Evolutionary conservation across 2,797 vertebrate genomes (phyloP), one percentile per base, ranked within the genome.

Genomic region (Mus minutoides): DNA sequence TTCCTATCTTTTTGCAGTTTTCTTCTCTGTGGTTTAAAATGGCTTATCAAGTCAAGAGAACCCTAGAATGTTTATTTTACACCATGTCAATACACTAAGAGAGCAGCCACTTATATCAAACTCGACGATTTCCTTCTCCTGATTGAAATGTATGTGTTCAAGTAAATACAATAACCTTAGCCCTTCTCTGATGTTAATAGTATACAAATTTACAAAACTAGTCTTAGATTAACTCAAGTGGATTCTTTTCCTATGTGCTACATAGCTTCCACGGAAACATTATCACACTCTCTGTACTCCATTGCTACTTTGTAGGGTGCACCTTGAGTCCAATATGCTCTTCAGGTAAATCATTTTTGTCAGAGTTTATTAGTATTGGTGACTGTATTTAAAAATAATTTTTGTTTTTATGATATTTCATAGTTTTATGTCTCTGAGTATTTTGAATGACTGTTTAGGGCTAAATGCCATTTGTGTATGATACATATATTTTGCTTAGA

Each of bases 121-220:
- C 16, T 19, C 43, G 80, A 62, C 46, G 2, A 75, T 87, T 92
- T 88, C 71, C 19, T 73, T 67, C 90, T 88, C 3, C 3, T 19
- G 40, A 9, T 29, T 95, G 77, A 96, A 87, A 31, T n/a, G 84
- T 26, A 52, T 52, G 17, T 19, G 58, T 84, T 9, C 12, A 46
- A 80, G 73, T 46, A 94, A 87, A 88, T 69, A 21, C 92, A 69
- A n/a, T 82, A 67, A 79, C 69, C 14, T 31, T 82, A 85, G 6
- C 22, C 89, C 87, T 85, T 84, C 29, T 67, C 88, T 82, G 3
- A 17, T 90, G 46, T n/a, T 24, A 78, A 3, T 40, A 91, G 9
- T 91, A 93, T 93, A 67, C 19, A 79, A 64, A 95, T 40, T 9
- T 92, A n/a, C 24, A 87, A 83, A 89, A 89, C 2, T 54, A 86